A percentile compares a stretch with the other conserved stretches of the same genome.
These are phyloP conservation scores for Chaetops frenatus DNA, from an alignment of 2,113 vertebrate genomes.

Conservation along the genomic window DNA sequence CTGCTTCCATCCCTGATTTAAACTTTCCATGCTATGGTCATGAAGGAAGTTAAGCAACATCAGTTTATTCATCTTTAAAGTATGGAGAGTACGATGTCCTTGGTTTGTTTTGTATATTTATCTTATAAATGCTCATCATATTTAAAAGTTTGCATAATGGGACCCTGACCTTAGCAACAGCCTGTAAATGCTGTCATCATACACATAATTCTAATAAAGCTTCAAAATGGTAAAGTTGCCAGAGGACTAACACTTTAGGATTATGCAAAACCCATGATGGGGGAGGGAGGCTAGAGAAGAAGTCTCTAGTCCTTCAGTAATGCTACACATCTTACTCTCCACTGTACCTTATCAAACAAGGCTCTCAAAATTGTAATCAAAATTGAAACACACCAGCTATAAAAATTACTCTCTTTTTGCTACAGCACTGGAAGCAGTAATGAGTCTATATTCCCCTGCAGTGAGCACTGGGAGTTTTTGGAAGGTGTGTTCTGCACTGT, in stretches of 20 bases:
- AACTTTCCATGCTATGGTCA: not conserved
- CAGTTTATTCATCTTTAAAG: not conserved
- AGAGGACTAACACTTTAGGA: not conserved
- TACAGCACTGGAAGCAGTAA: not conserved
- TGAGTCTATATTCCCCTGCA: not conserved
- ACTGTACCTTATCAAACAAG: not conserved
- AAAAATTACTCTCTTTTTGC: not conserved
- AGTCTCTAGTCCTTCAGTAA: not conserved
- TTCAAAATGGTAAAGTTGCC: not conserved
- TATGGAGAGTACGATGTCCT: slow-evolving; percentile 2
- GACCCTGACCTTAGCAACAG: slow-evolving; percentile 26
- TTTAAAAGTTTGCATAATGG: slow-evolving; percentile 3
- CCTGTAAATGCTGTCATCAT: slow-evolving; percentile 1
- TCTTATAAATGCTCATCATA: slow-evolving; percentile 19
- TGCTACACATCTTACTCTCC: not conserved
- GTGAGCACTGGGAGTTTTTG: not conserved
- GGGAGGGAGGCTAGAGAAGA: not conserved
- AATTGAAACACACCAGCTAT: not conserved
- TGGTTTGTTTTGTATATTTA: not conserved
- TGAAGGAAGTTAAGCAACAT: not conserved
- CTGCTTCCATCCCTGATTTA: not conserved
- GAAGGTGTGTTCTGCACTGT: not conserved
- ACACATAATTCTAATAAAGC: not conserved
- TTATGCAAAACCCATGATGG: not conserved
- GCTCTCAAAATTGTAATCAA: not conserved